Evolutionary conservation across 2,797 vertebrate genomes (phyloP).

Genomic region (Sebastes matsubarae): DNA sequence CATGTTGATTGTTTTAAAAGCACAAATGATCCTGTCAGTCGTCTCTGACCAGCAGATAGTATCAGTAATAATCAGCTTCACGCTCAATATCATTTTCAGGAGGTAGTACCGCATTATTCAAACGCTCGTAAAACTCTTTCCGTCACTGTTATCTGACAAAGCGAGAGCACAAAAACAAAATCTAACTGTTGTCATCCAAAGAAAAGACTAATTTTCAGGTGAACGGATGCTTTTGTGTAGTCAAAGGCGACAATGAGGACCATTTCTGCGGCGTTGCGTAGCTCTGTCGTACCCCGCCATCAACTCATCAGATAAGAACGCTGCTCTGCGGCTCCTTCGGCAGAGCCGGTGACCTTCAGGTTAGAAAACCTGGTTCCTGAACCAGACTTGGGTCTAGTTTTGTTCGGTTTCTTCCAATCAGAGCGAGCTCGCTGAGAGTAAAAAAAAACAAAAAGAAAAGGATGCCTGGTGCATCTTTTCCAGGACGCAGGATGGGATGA

Average conservation of each 20-base stretch:
- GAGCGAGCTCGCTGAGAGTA: background rate
- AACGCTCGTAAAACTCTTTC: background rate
- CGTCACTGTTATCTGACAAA: background rate
- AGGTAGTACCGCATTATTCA: background rate
- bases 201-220: background rate
- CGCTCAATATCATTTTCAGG: background rate
- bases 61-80: conserved; percentile 13
- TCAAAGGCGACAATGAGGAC: background rate
- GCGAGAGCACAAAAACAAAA: background rate
- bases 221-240: background rate
- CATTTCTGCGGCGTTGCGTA: background rate
- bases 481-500: conserved; percentile 46
- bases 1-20: conserved; percentile 2
- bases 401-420: conserved; percentile 6
- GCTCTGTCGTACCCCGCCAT: background rate
- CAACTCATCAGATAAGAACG: conserved; percentile 57
- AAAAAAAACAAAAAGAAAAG: background rate
- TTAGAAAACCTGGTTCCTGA: conserved; percentile 21
- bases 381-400: background rate
- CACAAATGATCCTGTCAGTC: background rate
- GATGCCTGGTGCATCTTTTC: conserved; percentile 31
- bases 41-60: background rate
- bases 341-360: conserved; percentile 72
- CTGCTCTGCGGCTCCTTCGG: conserved; percentile 48
- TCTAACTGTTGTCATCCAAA: background rate